A percentile compares a stretch with the other conserved stretches of the same genome.
These are phyloP conservation scores for Plusia festucae DNA, from an alignment of 2,888 invertebrate genomes.

Conservation along the genomic window DNA sequence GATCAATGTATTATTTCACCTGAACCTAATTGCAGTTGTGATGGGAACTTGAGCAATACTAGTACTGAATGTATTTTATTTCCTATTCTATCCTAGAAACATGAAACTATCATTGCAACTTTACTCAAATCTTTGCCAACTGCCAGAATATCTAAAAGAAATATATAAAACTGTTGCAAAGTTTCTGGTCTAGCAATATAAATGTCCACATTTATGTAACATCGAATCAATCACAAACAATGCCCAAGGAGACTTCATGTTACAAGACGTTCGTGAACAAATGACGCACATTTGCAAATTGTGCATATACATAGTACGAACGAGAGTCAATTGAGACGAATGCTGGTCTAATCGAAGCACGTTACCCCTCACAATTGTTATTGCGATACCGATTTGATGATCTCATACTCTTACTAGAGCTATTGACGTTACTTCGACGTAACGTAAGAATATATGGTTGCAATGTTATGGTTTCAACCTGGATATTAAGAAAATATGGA, in stretches of 20 bases:
- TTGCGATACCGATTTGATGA: conserved; percentile 64
- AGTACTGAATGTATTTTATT: no score
- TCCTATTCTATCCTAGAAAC: no score
- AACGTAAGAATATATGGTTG: conserved; percentile 8
- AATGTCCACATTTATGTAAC: not conserved
- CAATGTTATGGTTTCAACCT: conserved; percentile 2
- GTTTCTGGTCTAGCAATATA: not conserved
- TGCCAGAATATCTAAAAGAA: no score
- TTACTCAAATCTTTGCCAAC: no score
- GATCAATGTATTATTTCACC: conserved; percentile 15
- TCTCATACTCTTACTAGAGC: conserved; percentile 59
- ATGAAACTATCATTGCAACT: no score
- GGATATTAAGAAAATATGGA: not conserved
- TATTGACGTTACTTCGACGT: conserved; percentile 8
- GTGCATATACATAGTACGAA: conserved; percentile 55
- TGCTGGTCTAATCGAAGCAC: conserved; percentile 73
- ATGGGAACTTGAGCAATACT: no score
- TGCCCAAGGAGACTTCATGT: conserved; percentile 28
- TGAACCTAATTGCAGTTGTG: no score
- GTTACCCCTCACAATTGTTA: conserved; percentile 65
- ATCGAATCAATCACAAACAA: conserved; percentile 30
- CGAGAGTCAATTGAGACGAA: conserved; percentile 73
- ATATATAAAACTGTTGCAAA: no score
- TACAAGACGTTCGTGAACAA: conserved; percentile 31
- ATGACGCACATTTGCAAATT: conserved; percentile 52